Conservation (phyloP, 2,888 invertebrate genomes). For the Ypsolopha scabrella region DNA sequence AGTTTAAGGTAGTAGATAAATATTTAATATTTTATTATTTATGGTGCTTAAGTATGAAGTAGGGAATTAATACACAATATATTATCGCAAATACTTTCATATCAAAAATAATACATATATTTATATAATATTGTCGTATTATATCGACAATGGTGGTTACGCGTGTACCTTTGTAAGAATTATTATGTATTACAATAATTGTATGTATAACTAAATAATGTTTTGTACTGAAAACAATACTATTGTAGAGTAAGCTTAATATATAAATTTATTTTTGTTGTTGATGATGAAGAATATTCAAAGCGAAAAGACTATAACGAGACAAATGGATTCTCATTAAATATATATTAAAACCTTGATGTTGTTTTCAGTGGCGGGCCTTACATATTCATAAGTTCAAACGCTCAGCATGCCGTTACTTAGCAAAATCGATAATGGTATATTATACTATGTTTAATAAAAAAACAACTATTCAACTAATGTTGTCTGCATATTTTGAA, state of each 20-base stretch:
- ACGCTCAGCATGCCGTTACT: no score
- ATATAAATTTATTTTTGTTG: constrained; percentile 13
- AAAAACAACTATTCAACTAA: no score
- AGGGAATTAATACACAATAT: neutral
- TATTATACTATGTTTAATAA: no score
- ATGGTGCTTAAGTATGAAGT: constrained; percentile 24
- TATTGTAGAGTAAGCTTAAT: constrained; percentile 13
- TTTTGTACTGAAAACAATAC: constrained; percentile 17
- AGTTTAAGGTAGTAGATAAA: constrained; percentile 20
- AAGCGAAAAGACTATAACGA: constrained; percentile 13
- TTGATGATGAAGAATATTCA: constrained; percentile 22
- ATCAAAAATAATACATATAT: constrained; percentile 14
- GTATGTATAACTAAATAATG: constrained; percentile 16
- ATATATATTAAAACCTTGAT: constrained; percentile 11
- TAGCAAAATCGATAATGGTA: no score
- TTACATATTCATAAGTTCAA: no score
- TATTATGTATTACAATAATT: constrained; percentile 1
- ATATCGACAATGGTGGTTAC: constrained; percentile 51
- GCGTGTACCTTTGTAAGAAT: constrained; percentile 55
- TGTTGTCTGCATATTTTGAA: no score
- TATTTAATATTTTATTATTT: constrained; percentile 18
- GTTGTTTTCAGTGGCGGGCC: constrained; percentile 12
- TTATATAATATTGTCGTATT: constrained; percentile 22
- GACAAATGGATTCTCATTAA: constrained; percentile 9
- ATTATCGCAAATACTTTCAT: constrained; percentile 9